A percentile compares a stretch with the other conserved stretches of the same genome.
phyloP scores from a whole-genome alignment of 2,113 vertebrate genomes.

The Crocuta crocuta region DNA sequence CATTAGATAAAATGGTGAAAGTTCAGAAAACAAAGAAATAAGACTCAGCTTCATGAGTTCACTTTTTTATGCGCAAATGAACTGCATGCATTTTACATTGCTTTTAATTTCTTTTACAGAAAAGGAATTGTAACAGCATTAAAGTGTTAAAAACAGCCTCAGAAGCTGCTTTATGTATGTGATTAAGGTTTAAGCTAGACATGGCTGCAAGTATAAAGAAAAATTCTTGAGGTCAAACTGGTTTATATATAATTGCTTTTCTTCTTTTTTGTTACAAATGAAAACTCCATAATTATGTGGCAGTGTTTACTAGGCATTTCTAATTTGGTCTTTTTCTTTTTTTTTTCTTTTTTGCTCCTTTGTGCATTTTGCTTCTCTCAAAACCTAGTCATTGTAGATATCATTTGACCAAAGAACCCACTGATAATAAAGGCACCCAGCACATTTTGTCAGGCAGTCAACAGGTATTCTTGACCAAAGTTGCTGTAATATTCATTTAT shows the following conservation, averaged over 20 bases:
- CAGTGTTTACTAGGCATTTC: neutral
- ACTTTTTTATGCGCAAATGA: constrained; percentile 10
- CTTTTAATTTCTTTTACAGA: constrained; percentile 54
- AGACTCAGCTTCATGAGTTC: neutral
- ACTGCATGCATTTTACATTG: neutral
- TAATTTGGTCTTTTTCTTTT: neutral
- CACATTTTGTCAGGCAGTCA: neutral
- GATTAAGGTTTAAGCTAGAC: neutral
- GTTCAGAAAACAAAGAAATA: constrained; percentile 28
- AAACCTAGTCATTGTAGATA: neutral
- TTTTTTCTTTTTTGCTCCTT: neutral
- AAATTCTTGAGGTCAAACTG: neutral
- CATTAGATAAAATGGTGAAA: neutral
- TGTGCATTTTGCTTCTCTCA: neutral
- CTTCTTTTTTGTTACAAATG: neutral
- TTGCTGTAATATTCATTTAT: neutral
- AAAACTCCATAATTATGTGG: neutral
- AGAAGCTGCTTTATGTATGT: neutral
- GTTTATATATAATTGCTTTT: neutral
- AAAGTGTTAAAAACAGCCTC: neutral
- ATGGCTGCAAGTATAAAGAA: neutral
- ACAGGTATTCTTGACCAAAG: neutral
- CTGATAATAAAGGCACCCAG: neutral
- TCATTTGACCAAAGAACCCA: neutral
- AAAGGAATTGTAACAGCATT: constrained; percentile 21